Evolutionary conservation across 1,140 invertebrate species (phyloP).

Genomic region (Zaprionus taronus): DNA sequence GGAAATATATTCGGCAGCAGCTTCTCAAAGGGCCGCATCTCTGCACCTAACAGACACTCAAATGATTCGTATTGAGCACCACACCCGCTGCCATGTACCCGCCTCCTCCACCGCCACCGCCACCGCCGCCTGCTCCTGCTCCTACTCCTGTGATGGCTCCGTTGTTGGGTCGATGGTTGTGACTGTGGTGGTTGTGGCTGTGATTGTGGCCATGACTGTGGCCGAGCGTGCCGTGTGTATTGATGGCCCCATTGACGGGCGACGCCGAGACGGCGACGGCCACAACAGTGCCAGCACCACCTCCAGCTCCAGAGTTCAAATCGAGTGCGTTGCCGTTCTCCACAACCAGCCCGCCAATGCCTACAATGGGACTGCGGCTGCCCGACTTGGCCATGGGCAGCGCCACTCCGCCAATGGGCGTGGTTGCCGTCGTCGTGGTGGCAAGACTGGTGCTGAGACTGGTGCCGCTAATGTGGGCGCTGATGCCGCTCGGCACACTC

Average conservation of each 20-base stretch:
- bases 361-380: conserved; percentile 65
- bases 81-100: conserved; percentile 80
- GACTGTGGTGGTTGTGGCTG: conserved; percentile 51
- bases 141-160: conserved; percentile 28
- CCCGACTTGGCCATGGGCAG: conserved; percentile 51
- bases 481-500: conserved; percentile 80
- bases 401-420: conserved; percentile 66
- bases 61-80: conserved; percentile 80
- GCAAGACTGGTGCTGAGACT: conserved; percentile 64
- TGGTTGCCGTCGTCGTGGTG: conserved; percentile 75
- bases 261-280: conserved; percentile 29
- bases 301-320: not conserved
- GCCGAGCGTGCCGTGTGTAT: conserved; percentile 17
- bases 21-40: not conserved
- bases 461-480: conserved; percentile 81
- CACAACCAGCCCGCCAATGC: conserved; percentile 48
- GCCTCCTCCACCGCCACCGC: not conserved
- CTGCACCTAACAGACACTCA: conserved; percentile 79
- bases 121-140: not conserved
- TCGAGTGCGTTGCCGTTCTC: conserved; percentile 43
- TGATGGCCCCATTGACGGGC: conserved; percentile 33
- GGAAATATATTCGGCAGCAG: not conserved
- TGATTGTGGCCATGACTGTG: conserved; percentile 52
- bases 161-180: conserved; percentile 45
- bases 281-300: conserved; percentile 24